A percentile compares a stretch with the other conserved stretches of the same genome.
phyloP scores from a whole-genome alignment of 2,888 invertebrate genomes.

The Exephanes ischioxanthus region DNA sequence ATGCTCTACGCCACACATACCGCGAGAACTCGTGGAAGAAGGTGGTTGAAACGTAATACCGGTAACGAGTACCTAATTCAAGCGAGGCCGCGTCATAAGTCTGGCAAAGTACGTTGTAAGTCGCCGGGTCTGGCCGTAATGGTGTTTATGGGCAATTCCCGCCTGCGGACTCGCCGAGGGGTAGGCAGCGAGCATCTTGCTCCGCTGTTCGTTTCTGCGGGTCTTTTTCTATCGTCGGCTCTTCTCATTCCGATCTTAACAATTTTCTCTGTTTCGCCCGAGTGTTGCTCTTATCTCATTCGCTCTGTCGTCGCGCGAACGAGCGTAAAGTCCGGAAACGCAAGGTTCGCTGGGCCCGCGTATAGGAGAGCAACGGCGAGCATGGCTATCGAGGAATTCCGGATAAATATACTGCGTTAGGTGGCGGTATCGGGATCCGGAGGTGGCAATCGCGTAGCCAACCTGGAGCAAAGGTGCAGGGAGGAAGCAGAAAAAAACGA shows the following conservation, averaged over 20 bases:
- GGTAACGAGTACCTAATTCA: conserved; percentile 83
- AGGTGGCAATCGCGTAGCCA: conserved; percentile 49
- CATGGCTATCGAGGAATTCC: conserved; percentile 74
- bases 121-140: conserved; percentile 80
- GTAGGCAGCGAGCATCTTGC: conserved; percentile 59
- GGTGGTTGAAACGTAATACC: conserved; percentile 80
- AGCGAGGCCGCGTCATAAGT: conserved; percentile 80
- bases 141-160: conserved; percentile 82
- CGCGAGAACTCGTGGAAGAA: conserved; percentile 45
- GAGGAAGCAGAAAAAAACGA: conserved; percentile 34
- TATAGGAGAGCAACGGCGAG: conserved; percentile 42
- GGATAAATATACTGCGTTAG: conserved; percentile 74
- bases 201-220: conserved; percentile 49
- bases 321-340: conserved; percentile 71
- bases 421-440: conserved; percentile 53
- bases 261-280: conserved; percentile 31
- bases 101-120: conserved; percentile 81
- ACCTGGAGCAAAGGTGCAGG: conserved; percentile 38
- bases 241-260: conserved; percentile 15
- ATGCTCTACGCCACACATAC: conserved; percentile 1
- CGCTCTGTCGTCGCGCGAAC: not conserved
- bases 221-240: conserved; percentile 47
- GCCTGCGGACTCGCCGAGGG: conserved; percentile 62
- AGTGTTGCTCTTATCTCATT: conserved; percentile 2
- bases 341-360: conserved; percentile 50